Evolutionary conservation across 2,888 invertebrate species (phyloP).

Genomic region (Stictocephala bisonia): DNA sequence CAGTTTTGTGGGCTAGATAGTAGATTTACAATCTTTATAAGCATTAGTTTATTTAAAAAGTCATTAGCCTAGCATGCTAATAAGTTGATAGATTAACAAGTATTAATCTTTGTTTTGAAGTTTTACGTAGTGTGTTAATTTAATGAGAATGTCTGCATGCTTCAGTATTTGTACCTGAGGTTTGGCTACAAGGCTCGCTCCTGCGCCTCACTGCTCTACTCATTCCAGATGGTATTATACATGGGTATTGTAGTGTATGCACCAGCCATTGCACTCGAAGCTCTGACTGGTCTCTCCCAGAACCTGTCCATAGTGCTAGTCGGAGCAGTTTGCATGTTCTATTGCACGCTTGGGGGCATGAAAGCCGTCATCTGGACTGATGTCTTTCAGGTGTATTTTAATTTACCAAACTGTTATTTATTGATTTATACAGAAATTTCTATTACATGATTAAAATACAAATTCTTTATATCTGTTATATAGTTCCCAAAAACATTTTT

Average conservation of each 20-base stretch:
- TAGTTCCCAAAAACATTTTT: no score
- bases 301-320: slow-evolving; percentile 66
- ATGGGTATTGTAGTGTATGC: slow-evolving; percentile 90
- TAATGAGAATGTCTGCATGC: no score
- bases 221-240: slow-evolving; percentile 80
- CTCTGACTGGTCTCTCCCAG: slow-evolving; percentile 68
- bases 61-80: no score
- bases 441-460: not conserved
- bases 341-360: slow-evolving; percentile 71
- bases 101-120: no score
- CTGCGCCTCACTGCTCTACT: slow-evolving; percentile 75
- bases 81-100: no score
- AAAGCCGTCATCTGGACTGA: slow-evolving; percentile 87
- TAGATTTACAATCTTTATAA: no score
- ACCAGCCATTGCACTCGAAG: slow-evolving; percentile 81
- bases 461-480: no score
- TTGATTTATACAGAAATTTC: slow-evolving; percentile 48
- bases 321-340: slow-evolving; percentile 66
- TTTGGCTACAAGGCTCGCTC: slow-evolving; percentile 75
- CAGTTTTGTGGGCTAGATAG: no score
- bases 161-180: slow-evolving; percentile 76
- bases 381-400: slow-evolving; percentile 72
- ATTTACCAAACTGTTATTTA: not conserved
- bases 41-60: no score
- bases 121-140: no score